phyloP scores from a whole-genome alignment of 2,113 vertebrate species.

The Aptenodytes forsteri region DNA sequence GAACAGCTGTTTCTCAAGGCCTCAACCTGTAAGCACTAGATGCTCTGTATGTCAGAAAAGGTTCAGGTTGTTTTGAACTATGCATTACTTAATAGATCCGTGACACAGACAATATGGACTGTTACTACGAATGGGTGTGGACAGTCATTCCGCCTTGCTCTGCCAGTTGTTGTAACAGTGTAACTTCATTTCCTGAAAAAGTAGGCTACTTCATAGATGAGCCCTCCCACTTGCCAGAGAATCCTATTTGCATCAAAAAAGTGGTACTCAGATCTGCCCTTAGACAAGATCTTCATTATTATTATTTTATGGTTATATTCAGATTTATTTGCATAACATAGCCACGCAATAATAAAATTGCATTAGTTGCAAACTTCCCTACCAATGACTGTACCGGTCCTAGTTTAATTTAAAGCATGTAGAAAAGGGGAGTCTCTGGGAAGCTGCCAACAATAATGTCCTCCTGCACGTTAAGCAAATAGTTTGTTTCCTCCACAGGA shows the following conservation, averaged over 20 bases:
- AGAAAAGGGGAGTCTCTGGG: slow-evolving; percentile 7
- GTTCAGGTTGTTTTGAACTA: background rate
- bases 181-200: background rate
- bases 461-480: slow-evolving; percentile 57
- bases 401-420: background rate
- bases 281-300: background rate
- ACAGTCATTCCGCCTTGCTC: background rate
- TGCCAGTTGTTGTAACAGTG: background rate
- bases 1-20: background rate
- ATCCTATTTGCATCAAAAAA: slow-evolving; percentile 2
- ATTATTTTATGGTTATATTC: background rate
- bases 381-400: background rate
- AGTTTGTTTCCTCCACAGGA: slow-evolving; percentile 74
- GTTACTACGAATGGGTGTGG: background rate
- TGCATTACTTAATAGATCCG: background rate
- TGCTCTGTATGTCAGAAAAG: background rate
- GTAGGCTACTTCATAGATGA: background rate
- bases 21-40: background rate
- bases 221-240: background rate
- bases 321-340: background rate
- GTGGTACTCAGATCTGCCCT: background rate
- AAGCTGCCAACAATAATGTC: slow-evolving; percentile 42
- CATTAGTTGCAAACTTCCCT: background rate
- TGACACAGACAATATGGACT: background rate
- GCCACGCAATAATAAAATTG: background rate